phyloP scores from a whole-genome alignment of 2,113 vertebrate genomes.

The Paramisgurnus dabryanus region DNA sequence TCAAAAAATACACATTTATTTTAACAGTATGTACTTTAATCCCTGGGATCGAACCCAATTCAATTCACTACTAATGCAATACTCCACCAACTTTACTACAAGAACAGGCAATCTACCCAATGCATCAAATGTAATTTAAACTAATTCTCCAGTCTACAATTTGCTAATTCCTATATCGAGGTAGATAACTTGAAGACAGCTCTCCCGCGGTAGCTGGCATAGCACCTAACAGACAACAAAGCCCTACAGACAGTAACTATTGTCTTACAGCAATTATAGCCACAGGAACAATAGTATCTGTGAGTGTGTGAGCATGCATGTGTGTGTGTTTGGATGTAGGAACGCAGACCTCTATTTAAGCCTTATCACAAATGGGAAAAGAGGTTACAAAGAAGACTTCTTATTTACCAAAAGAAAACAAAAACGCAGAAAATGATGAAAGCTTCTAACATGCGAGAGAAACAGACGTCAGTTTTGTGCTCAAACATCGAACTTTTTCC shows the following conservation, averaged over 20 bases:
- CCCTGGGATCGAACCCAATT: no score
- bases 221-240: slow-evolving; percentile 38
- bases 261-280: slow-evolving; percentile 23
- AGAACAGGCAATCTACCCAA: no score
- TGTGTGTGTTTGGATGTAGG: slow-evolving; percentile 11
- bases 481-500: slow-evolving; percentile 25
- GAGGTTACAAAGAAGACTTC: slow-evolving; percentile 41
- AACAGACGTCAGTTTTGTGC: not conserved
- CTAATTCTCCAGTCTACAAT: slow-evolving; percentile 16
- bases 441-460: slow-evolving; percentile 3
- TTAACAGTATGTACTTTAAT: no score
- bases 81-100: no score
- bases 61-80: no score
- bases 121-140: not conserved
- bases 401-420: slow-evolving; percentile 38
- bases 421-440: slow-evolving; percentile 23
- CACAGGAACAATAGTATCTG: slow-evolving; percentile 40
- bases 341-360: slow-evolving; percentile 41
- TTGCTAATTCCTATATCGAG: slow-evolving; percentile 40
- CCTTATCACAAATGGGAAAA: slow-evolving; percentile 40
- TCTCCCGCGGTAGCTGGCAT: slow-evolving; percentile 34
- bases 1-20: no score
- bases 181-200: slow-evolving; percentile 36
- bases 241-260: not conserved
- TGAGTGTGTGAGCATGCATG: slow-evolving; percentile 14